Conservation (phyloP, 2,888 invertebrate species). For the Diplolepis rosae region DNA sequence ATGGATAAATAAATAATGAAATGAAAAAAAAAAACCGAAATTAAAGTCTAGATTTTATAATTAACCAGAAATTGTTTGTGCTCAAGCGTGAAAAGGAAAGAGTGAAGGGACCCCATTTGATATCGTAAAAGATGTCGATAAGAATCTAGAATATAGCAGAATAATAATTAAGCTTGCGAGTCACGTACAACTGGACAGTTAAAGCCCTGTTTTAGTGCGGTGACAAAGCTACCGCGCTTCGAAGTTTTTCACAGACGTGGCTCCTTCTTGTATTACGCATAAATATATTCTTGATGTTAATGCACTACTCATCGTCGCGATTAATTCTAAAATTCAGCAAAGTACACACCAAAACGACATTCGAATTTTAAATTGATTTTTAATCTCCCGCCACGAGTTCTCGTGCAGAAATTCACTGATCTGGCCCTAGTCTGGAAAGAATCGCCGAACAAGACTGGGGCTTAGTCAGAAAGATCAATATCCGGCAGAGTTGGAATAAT, state of each 20-base stretch:
- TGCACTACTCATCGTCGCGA: conserved; percentile 5
- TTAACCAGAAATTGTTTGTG: not conserved
- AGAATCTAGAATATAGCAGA: conserved; percentile 12
- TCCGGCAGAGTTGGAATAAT: too few relatives aligned
- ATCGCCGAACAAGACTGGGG: too few relatives aligned
- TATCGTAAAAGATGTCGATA: conserved; percentile 1
- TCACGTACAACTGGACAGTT: conserved; percentile 27
- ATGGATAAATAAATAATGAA: too few relatives aligned
- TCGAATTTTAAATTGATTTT: conserved; percentile 10
- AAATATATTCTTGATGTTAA: conserved; percentile 10
- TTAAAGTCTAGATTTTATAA: not conserved
- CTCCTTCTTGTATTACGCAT: conserved; percentile 22
- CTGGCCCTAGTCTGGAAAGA: too few relatives aligned
- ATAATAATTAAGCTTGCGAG: conserved; percentile 8
- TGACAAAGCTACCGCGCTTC: conserved; percentile 30
- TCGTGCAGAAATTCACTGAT: too few relatives aligned
- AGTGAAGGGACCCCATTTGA: not conserved
- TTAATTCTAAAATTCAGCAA: conserved; percentile 26
- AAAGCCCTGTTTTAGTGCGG: conserved; percentile 28
- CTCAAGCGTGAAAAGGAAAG: not conserved
- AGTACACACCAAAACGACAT: not conserved
- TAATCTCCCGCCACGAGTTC: not conserved
- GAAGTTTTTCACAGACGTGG: conserved; percentile 2
- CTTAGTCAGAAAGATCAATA: too few relatives aligned
- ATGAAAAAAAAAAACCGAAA: too few relatives aligned